Base-by-base conservation (phyloP, 2,888 invertebrate genomes). In the Drosophila tripunctata region DNA sequence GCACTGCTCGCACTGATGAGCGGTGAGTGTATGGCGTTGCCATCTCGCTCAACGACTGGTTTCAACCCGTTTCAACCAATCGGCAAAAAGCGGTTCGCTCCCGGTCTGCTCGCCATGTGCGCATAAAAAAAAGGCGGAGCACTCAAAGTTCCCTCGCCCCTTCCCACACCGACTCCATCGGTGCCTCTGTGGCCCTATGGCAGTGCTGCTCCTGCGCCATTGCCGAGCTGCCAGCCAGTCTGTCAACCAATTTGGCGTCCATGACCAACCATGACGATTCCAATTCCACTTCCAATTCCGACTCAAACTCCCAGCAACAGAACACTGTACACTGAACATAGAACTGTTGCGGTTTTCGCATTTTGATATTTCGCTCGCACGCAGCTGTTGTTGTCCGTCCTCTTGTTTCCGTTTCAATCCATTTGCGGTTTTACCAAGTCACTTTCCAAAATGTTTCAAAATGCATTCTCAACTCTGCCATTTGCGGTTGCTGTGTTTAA, bases 221-320 rank as follows among this genome's bases (percentile, higher is more conserved):
- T 65, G 69, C 69, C 50, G 68, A 40, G 50, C 73, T 67, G 75
- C 75, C 80, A 56, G 80, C 47, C 65, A 70, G 81, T 82, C 83
- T 82, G 87, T 88, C 83, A 88, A 77, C 78, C 86, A 47, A 88
- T 81, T 86, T 82, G 89, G 87, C 86, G 88, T 88, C 88, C 89
- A 88, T 88, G 88, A 86, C 88, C 89, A 88, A 89, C 70, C 74
- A 86, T 83, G 83, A 87, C 83, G 85, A 67, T 47, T 70, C 45
- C 45, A 56, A 44, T 50, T 38, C 24, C 7, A 27, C 52, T 66
- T 47, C n/a, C n/a, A n/a, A n/a, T n/a, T n/a, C 19, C 45, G 31
- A 36, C 45, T 43, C n/a, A 21, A 17, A 36, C 41, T 41, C 33
- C 12, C 35, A 22, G 55, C 35, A 40, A 17, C 24, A 47, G 56